Evolutionary conservation across 1,140 invertebrate genomes (phyloP), one percentile per base, ranked within the genome.

Genomic region (Helicorthomorpha holstii): DNA sequence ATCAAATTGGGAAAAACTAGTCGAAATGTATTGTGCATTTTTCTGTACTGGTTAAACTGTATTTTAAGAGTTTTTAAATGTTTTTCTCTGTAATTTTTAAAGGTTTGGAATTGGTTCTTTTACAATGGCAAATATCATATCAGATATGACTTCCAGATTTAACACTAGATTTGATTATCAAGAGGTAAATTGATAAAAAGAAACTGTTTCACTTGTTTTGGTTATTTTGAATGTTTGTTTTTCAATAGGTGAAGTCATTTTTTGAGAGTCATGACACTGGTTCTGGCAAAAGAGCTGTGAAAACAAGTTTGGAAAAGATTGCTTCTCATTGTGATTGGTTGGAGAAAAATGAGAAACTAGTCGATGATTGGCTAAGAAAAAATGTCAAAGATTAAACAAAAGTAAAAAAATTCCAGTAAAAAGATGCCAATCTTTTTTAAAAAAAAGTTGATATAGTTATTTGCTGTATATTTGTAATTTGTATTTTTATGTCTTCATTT

Each of bases 251-350:
- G 1, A 74, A 75, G 22, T 71, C 72, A 44, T 83, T 82, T 61
- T 83, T 83, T 64, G 73, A 70, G 54, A 72, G 74, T 34, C 69
- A 76, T 54, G 74, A 81, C 52, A 74, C 83, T 1, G 81, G 81
- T 21, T 77, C 77, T 4, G 80, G 79, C 22, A 64, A 71, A 24
- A 64, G 79, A 58, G 72, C 79, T n/a, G 64, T 84, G 23, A 73
- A 81, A 27, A 80, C 83, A 61, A 81, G 79, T 58, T 63, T 84
- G 49, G 83, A 86, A 66, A 80, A 73, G n/a, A 83, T 86, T 51
- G 74, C 75, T 58, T 72, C 82, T 38, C 84, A 84, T 63, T 81
- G 84, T n/a, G 74, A 80, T 51, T 85, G 82, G 81, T 74, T 82
- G 1, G 66, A 74, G 38, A 69, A 75, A 34, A 80, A 82, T 57